These are phyloP conservation scores for Pterocles gutturalis DNA, from an alignment of 2,113 vertebrate genomes.

Conservation along the genomic window DNA sequence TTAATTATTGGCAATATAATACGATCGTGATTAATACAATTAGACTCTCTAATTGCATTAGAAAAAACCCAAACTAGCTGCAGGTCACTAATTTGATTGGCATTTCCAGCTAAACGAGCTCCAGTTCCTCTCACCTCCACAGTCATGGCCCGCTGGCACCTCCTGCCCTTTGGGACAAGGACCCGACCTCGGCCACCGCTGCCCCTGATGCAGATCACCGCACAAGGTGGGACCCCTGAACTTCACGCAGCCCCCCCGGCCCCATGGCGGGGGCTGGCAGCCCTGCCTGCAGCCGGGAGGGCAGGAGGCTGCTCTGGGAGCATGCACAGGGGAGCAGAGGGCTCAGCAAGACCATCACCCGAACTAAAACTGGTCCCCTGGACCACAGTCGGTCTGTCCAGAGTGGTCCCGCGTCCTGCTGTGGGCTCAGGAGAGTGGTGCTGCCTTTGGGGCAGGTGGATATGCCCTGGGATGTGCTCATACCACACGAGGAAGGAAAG, in stretches of 20 bases:
- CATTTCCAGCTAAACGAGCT: constrained; percentile 22
- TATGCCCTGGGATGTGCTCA: not conserved
- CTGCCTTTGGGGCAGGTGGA: too few species aligned
- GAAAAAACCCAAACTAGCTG: constrained; percentile 11
- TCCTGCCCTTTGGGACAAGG: not conserved
- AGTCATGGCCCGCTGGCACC: rapidly evolving
- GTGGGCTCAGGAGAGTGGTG: rapidly evolving
- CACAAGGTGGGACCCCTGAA: not conserved
- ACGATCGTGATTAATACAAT: constrained; percentile 51
- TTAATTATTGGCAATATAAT: constrained; percentile 66
- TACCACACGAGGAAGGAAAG: rapidly evolving
- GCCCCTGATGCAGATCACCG: not conserved
- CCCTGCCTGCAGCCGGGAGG: not conserved
- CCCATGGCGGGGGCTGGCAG: not conserved
- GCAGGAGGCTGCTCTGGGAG: not conserved
- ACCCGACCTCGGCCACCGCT: too few species aligned
- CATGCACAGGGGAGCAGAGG: rapidly evolving
- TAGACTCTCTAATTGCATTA: constrained; percentile 51
- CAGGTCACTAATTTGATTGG: constrained; percentile 21
- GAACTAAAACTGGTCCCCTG: rapidly evolving
- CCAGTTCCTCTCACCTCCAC: not conserved
- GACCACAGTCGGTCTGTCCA: not conserved
- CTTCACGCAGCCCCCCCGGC: not conserved
- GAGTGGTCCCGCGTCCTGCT: rapidly evolving
- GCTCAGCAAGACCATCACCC: too few species aligned